Evolutionary conservation across 1,140 invertebrate species (phyloP).

Genomic region (Heliconius himera): DNA sequence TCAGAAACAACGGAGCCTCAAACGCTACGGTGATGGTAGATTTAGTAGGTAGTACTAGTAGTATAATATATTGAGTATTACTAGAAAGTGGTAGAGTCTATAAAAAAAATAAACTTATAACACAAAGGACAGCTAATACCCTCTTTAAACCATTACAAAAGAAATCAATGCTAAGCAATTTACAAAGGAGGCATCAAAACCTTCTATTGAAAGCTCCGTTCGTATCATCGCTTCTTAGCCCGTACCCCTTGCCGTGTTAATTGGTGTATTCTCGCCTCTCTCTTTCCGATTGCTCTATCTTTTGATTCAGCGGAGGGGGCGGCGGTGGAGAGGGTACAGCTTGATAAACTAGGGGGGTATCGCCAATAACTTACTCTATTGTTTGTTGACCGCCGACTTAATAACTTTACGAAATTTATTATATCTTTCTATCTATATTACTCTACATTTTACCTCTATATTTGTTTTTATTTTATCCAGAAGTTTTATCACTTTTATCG

Average conservation of each 20-base stretch:
- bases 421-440: conserved; percentile 66
- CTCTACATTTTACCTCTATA: neutral
- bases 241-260: conserved; percentile 48
- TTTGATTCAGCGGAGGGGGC: conserved; percentile 49
- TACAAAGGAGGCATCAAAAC: conserved; percentile 24
- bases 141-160: conserved; percentile 19
- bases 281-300: conserved; percentile 74
- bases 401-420: conserved; percentile 78
- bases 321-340: conserved; percentile 47
- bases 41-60: too few relatives aligned
- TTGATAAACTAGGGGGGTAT: conserved; percentile 67
- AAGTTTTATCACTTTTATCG: too few relatives aligned
- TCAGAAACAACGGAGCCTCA: too few relatives aligned
- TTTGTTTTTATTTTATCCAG: conserved; percentile 10
- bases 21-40: too few relatives aligned
- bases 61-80: too few relatives aligned
- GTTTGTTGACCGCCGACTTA: conserved; percentile 78
- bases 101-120: conserved; percentile 5
- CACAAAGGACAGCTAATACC: conserved; percentile 1
- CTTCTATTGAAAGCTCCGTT: conserved; percentile 13
- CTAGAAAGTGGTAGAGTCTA: neutral
- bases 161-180: conserved; percentile 6
- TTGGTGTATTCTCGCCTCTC: conserved; percentile 67
- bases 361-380: conserved; percentile 78
- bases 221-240: conserved; percentile 20